These are phyloP conservation scores for Poecilia picta DNA, from an alignment of 2,797 vertebrate species.

Conservation along the genomic window DNA sequence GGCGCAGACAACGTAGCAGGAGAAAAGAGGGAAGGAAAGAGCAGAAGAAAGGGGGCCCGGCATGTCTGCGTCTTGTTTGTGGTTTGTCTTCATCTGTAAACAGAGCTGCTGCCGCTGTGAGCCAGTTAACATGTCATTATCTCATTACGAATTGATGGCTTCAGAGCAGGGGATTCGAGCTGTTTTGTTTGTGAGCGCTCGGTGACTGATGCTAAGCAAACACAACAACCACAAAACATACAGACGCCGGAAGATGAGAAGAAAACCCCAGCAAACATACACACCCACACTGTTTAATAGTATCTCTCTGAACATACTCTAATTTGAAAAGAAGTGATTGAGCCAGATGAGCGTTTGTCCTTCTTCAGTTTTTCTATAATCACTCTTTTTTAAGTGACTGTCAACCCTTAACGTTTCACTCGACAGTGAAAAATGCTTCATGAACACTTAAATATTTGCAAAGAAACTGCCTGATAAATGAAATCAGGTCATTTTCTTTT, in stretches of 20 bases:
- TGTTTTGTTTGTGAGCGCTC: constrained; percentile 70
- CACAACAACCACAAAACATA: constrained; percentile 65
- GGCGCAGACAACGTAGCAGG: constrained; percentile 45
- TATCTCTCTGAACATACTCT: constrained; percentile 4
- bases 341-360: constrained; percentile 6
- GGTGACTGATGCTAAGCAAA: constrained; percentile 62
- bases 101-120: constrained; percentile 71
- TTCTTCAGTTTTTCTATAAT: constrained; percentile 17
- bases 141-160: constrained; percentile 81
- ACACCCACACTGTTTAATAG: background rate
- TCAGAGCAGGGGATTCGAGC: constrained; percentile 63
- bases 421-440: background rate
- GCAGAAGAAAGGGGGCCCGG: constrained; percentile 19
- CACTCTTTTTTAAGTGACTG: background rate
- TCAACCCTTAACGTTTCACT: background rate
- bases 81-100: constrained; percentile 78
- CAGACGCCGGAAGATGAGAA: constrained; percentile 28
- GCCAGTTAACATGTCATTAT: constrained; percentile 75
- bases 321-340: constrained; percentile 20
- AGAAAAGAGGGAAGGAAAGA: constrained; percentile 5
- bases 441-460: background rate
- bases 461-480: background rate
- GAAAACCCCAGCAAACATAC: constrained; percentile 6
- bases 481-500: background rate
- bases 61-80: constrained; percentile 74